These are phyloP conservation scores for Caranx melampygus DNA, from an alignment of 2,113 vertebrate genomes.

Conservation along the genomic window DNA sequence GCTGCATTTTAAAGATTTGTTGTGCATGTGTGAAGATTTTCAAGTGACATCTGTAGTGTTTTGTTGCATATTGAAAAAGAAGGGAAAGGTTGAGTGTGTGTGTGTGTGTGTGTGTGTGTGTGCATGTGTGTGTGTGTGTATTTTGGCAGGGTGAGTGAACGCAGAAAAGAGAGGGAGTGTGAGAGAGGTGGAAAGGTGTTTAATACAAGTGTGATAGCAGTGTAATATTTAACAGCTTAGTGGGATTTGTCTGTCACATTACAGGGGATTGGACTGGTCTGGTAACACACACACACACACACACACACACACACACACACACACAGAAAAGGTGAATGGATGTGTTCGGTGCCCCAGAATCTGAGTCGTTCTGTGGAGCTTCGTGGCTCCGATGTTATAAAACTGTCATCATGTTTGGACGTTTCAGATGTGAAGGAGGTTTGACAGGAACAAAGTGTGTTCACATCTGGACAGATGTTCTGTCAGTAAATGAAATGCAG, in stretches of 20 bases:
- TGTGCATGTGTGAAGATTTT: conserved; percentile 49
- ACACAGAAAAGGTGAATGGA: conserved; percentile 42
- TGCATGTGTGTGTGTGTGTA: conserved; percentile 35
- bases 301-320: conserved; percentile 28
- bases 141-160: conserved; percentile 17
- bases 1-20: conserved; percentile 61
- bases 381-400: conserved; percentile 28
- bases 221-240: conserved; percentile 81
- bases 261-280: conserved; percentile 63
- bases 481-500: neutral
- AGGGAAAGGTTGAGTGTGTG: conserved; percentile 35
- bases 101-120: conserved; percentile 18
- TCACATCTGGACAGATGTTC: neutral
- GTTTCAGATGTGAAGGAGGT: conserved; percentile 7
- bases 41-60: conserved; percentile 55
- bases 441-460: conserved; percentile 7
- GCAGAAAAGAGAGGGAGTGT: neutral
- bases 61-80: conserved; percentile 59
- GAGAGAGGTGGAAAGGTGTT: conserved; percentile 62
- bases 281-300: conserved; percentile 34
- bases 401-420: conserved; percentile 18
- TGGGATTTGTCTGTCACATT: conserved; percentile 79
- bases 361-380: conserved; percentile 34
- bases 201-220: conserved; percentile 74
- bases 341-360: conserved; percentile 47